Percentiles rank a stretch among this genome's conserved stretches.
Evolutionary conservation across 2,797 vertebrate species (phyloP).

Genomic region (Microhierax caerulescens): DNA sequence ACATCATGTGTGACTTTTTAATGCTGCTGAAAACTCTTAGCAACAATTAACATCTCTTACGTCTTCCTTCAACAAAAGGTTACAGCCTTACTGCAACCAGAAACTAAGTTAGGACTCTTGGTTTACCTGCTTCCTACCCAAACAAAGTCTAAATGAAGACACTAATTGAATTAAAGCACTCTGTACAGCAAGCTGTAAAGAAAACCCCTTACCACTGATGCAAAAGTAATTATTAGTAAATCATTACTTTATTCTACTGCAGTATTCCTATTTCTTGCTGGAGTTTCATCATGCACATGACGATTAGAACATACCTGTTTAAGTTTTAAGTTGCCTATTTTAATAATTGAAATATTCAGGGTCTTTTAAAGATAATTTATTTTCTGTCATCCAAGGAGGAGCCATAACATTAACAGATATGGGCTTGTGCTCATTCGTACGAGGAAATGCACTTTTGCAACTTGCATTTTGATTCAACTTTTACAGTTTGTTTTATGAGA

Average conservation of each 20-base stretch:
- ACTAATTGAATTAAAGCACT: not conserved
- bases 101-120: not conserved
- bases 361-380: not conserved
- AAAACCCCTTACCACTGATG: not conserved
- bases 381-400: not conserved
- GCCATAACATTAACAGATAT: not conserved
- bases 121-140: not conserved
- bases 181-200: not conserved
- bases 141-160: not conserved
- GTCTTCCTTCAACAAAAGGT: not conserved
- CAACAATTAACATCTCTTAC: not conserved
- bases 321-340: not conserved
- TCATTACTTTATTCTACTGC: not conserved
- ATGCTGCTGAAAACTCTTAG: not conserved
- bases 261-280: not conserved
- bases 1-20: rapidly evolving
- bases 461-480: not conserved
- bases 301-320: not conserved
- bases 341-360: not conserved
- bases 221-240: not conserved
- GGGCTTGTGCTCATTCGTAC: rapidly evolving
- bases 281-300: not conserved
- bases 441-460: not conserved
- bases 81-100: not conserved
- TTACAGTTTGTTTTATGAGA: not conserved